Evolutionary conservation across 1,140 invertebrate species (phyloP).

Genomic region (Hylyphantes graminicola): DNA sequence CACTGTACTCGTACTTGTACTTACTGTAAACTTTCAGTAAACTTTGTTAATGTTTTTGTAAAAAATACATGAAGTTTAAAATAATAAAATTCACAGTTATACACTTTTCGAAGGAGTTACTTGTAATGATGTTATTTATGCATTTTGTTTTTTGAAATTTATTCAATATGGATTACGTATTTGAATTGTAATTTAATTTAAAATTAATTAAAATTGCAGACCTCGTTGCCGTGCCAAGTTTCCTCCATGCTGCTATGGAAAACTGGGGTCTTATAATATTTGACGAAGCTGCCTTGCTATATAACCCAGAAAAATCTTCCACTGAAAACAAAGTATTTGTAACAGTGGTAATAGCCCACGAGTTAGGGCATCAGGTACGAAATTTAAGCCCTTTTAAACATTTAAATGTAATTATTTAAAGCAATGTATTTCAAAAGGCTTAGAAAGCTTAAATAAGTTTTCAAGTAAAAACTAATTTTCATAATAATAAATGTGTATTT

Average conservation of each 20-base stretch:
- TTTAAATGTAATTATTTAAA: background rate
- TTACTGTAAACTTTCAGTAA: too few relatives aligned
- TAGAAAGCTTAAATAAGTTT: background rate
- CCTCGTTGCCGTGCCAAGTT: conserved; percentile 89
- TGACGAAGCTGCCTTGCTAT: conserved; percentile 81
- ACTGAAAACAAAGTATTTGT: conserved; percentile 77
- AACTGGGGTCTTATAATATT: conserved; percentile 90
- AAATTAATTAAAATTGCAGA: conserved; percentile 70
- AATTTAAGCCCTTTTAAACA: background rate
- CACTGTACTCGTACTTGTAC: too few relatives aligned
- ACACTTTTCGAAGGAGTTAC: background rate
- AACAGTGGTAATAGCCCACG: conserved; percentile 85
- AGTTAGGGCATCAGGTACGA: conserved; percentile 82
- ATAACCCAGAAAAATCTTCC: conserved; percentile 72
- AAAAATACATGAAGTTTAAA: background rate
- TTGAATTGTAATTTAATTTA: background rate
- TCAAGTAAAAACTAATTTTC: background rate
- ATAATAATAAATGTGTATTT: background rate
- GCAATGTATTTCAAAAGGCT: background rate
- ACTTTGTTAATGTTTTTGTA: too few relatives aligned
- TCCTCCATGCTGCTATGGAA: conserved; percentile 90
- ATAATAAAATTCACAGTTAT: conserved; percentile 2
- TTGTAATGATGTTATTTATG: background rate
- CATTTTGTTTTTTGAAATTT: conserved; percentile 1
- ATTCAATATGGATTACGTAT: background rate